These are phyloP conservation scores for Patella depressa DNA, from an alignment of 2,888 invertebrate genomes.

Conservation along the genomic window DNA sequence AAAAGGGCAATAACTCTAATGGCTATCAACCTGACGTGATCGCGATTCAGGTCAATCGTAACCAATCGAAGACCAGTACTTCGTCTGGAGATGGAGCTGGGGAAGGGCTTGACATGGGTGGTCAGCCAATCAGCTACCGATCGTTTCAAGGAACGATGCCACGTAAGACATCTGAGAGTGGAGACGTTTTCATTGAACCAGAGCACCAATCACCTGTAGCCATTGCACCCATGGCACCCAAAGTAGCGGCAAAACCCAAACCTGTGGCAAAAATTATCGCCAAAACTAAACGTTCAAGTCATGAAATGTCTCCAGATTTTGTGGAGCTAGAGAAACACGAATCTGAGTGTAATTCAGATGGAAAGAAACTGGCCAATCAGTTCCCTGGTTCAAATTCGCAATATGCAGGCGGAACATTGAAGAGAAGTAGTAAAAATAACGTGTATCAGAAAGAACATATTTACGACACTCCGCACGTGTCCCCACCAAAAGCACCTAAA, in stretches of 20 bases:
- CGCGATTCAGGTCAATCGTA: slow-evolving; percentile 68
- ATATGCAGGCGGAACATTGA: slow-evolving; percentile 24
- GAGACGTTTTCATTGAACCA: slow-evolving; percentile 12
- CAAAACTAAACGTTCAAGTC: slow-evolving; percentile 58
- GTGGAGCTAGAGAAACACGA: slow-evolving; percentile 59
- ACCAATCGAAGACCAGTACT: slow-evolving; percentile 24
- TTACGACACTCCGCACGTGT: slow-evolving; percentile 56
- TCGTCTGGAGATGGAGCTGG: slow-evolving; percentile 25
- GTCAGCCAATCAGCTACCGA: slow-evolving; percentile 75
- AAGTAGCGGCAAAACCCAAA: slow-evolving; percentile 82
- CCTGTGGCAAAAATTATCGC: slow-evolving; percentile 65
- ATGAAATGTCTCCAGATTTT: slow-evolving; percentile 59
- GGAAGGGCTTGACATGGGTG: slow-evolving; percentile 44
- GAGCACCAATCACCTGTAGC: slow-evolving; percentile 20
- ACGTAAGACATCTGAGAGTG: not conserved
- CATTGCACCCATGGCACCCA: slow-evolving; percentile 80
- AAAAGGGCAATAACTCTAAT: slow-evolving; percentile 22
- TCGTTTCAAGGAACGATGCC: slow-evolving; percentile 75
- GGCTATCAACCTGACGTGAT: slow-evolving; percentile 71
- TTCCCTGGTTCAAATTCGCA: slow-evolving; percentile 1
- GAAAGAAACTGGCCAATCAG: slow-evolving; percentile 36
- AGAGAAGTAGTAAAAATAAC: slow-evolving; percentile 12
- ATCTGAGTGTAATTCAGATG: slow-evolving; percentile 52
- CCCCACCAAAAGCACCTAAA: slow-evolving; percentile 42
- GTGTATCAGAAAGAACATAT: slow-evolving; percentile 46